These are phyloP conservation scores for Psittacula echo DNA, from an alignment of 2,797 vertebrate genomes.

Conservation along the genomic window DNA sequence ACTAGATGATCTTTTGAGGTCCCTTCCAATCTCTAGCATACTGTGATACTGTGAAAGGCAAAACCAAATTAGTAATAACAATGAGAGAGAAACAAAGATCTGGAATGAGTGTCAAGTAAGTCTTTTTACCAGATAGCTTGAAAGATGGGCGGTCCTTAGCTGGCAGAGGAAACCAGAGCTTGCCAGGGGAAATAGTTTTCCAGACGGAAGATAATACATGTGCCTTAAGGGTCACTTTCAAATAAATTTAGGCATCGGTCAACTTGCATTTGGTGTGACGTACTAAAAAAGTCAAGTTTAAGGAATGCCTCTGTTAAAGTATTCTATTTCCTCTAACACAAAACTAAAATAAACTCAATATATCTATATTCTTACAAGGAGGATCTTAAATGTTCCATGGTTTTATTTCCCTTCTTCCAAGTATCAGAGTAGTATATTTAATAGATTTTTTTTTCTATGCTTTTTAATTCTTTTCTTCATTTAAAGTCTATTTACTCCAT, in stretches of 20 bases:
- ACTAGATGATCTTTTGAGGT: too few relatives aligned
- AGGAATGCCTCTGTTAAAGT: not conserved
- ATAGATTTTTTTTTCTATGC: not conserved
- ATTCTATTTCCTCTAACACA: not conserved
- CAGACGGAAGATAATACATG: not conserved
- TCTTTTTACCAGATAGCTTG: not conserved
- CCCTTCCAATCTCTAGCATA: too few relatives aligned
- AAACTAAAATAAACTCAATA: not conserved
- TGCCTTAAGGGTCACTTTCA: not conserved
- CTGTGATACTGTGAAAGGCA: not conserved
- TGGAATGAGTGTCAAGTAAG: not conserved
- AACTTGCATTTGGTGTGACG: not conserved
- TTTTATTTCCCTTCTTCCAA: not conserved
- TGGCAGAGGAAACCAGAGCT: not conserved
- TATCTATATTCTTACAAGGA: not conserved
- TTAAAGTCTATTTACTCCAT: constrained; percentile 18
- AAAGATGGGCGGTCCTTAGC: not conserved
- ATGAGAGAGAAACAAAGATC: not conserved
- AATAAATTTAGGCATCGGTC: not conserved
- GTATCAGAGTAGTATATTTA: not conserved
- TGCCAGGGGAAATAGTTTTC: not conserved
- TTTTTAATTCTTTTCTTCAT: constrained; percentile 6
- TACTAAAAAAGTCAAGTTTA: not conserved
- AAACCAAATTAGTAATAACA: not conserved
- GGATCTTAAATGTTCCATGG: not conserved